Evolutionary conservation across 2,888 invertebrate genomes (phyloP), one percentile per base, ranked within the genome.

Genomic region (Brachypalpus laphriformis): DNA sequence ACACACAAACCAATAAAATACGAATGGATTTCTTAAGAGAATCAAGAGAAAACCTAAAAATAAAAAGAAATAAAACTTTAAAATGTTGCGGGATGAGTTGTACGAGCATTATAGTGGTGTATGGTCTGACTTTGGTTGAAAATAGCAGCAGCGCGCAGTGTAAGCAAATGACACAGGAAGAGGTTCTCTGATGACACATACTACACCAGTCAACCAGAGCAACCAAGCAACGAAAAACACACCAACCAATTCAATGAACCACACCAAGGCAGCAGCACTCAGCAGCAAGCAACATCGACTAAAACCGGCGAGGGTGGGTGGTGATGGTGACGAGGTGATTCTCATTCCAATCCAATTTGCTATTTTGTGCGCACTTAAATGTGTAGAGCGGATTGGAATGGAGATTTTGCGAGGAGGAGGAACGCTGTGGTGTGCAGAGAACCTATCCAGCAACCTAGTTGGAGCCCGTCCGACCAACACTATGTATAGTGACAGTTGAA

Each of bases 211-310:
- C 61, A 40, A 51, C 76, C 57, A 25, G 54, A 25, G 54, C 51
- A 61, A 22, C 66, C 54, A 54, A 61, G 63, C 82, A 61, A 47
- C 71, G 28, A 70, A 68, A n/a, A n/a, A 16, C 47, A 68, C 51
- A 65, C 47, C 75, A 65, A 47, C 56, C 80, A 74, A 83, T 83
- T 78, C 83, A 83, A 83, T 83, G 83, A 83, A 83, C 83, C 68
- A 78, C 66, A 49, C 65, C 65, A 65, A 77, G 65, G 63, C 51
- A 72, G 37, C 34, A 61, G 40, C 56, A n/a, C n/a, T n/a, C n/a
- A n/a, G n/a, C 72, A 61, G 11, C 51, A 54, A n/a, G 40, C 42
- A 71, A 61, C 45, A 57, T 37, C 49, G 22, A 59, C 68, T 18
- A 42, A 54, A 59, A 45, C 47, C 42, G 25, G 31, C 45, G 47